Conservation (phyloP, 2,888 invertebrate genomes). For the Macrophya alboannulata region DNA sequence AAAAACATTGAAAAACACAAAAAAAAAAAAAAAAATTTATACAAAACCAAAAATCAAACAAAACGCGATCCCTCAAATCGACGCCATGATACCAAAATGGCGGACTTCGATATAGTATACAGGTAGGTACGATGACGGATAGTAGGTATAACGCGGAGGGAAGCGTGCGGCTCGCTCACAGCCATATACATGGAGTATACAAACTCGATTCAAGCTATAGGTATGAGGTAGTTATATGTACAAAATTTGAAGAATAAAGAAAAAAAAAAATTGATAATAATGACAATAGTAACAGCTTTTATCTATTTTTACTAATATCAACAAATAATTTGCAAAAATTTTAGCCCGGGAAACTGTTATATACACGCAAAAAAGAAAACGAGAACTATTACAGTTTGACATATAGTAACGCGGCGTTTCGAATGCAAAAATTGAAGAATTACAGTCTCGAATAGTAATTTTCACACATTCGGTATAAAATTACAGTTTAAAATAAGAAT, state of each 20-base stretch:
- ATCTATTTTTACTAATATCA: too few relatives aligned
- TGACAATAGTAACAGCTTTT: too few relatives aligned
- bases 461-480: too few relatives aligned
- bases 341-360: too few relatives aligned
- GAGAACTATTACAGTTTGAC: too few relatives aligned
- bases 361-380: too few relatives aligned
- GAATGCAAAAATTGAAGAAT: too few relatives aligned
- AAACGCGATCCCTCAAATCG: conserved; percentile 31
- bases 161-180: not conserved
- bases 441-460: too few relatives aligned
- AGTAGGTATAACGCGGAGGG: not conserved
- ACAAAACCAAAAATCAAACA: conserved; percentile 19
- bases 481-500: too few relatives aligned
- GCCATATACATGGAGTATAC: not conserved
- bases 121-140: not conserved
- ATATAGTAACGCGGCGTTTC: too few relatives aligned
- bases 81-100: conserved; percentile 51
- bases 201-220: not conserved
- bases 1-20: not conserved
- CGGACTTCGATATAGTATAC: conserved; percentile 24
- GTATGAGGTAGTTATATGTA: not conserved
- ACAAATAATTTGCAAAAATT: too few relatives aligned
- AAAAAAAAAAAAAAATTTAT: not conserved
- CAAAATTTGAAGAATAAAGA: not conserved
- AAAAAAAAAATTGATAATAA: not conserved